Conservation (phyloP, 2,797 vertebrate genomes). For the Ataeniobius toweri region DNA sequence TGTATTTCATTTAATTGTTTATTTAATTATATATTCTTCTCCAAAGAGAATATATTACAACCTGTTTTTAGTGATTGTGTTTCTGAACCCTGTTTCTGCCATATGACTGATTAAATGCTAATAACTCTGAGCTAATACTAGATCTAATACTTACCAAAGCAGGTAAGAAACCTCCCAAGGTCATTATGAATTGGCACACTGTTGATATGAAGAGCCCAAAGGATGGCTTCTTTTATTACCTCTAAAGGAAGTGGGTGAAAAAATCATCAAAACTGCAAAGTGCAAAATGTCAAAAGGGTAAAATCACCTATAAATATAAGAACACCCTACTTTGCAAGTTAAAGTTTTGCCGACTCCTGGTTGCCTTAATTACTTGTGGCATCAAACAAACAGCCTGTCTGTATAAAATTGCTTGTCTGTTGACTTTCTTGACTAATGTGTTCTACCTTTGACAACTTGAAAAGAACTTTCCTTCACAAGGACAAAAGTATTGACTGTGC, state of each 20-base stretch:
- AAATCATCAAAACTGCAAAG: neutral
- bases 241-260: neutral
- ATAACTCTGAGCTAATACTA: neutral
- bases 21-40: neutral
- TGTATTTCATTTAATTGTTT: neutral
- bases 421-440: slow-evolving; percentile 31
- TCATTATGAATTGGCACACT: no score
- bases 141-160: no score
- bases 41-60: no score
- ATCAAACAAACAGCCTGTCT: slow-evolving; percentile 34
- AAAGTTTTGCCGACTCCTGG: slow-evolving; percentile 26
- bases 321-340: slow-evolving; percentile 8
- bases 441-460: slow-evolving; percentile 26
- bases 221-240: neutral
- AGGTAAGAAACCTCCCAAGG: no score
- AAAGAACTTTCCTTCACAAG: slow-evolving; percentile 37
- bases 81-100: no score
- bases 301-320: neutral
- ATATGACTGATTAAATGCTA: no score
- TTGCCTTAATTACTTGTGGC: slow-evolving; percentile 43
- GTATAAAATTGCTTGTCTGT: slow-evolving; percentile 20
- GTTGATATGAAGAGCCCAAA: neutral
- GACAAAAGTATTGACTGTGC: slow-evolving; percentile 30
- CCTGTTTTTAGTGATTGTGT: no score
- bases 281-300: neutral